These are phyloP conservation scores for Pecten maximus DNA, from an alignment of 2,888 invertebrate genomes.

Conservation along the genomic window DNA sequence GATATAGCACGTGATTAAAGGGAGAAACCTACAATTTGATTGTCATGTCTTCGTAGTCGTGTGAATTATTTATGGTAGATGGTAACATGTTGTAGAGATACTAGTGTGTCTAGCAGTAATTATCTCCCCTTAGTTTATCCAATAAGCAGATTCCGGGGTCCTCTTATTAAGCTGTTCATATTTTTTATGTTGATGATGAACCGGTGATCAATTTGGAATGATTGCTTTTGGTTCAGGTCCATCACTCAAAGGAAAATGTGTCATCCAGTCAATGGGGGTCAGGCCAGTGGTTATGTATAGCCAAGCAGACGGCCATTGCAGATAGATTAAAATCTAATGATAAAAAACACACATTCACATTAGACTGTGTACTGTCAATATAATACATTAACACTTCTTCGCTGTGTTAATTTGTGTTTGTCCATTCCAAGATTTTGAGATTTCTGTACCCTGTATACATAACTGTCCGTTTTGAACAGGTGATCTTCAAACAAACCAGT, in stretches of 20 bases:
- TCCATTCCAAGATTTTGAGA: not conserved
- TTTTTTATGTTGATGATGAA: not conserved
- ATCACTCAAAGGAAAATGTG: conserved; percentile 21
- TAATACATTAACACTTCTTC: not conserved
- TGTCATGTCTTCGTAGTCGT: not conserved
- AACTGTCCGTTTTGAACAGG: not conserved
- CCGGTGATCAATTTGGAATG: conserved; percentile 31
- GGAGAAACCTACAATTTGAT: conserved; percentile 16
- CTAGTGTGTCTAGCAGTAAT: not conserved
- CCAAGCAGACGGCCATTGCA: not conserved
- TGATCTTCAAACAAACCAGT: not conserved
- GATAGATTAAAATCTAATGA: not conserved
- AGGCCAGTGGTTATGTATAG: not conserved
- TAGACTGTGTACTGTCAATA: not conserved
- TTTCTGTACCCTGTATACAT: not conserved
- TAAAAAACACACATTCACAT: not conserved
- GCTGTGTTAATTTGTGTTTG: not conserved
- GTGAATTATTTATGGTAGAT: conserved; percentile 25
- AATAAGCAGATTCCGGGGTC: not conserved
- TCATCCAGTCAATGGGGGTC: not conserved
- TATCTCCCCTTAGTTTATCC: conserved; percentile 26
- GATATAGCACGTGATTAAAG: not conserved
- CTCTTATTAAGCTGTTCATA: not conserved
- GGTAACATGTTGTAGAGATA: not conserved
- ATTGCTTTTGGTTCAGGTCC: conserved; percentile 33